These are phyloP conservation scores for Geothlypis trichas DNA, from an alignment of 2,113 vertebrate genomes.

Conservation along the genomic window DNA sequence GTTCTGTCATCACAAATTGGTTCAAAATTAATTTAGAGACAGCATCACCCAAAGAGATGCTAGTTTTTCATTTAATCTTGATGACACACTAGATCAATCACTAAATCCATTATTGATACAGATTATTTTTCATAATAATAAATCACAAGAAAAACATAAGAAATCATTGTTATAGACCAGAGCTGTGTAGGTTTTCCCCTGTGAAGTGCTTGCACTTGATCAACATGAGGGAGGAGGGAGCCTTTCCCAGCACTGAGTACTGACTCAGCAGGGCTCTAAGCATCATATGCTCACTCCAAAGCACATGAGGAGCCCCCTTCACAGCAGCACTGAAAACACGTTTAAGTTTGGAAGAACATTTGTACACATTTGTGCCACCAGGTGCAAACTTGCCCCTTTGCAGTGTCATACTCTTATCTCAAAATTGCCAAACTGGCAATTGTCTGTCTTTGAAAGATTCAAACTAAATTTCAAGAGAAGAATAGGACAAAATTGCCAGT, in stretches of 20 bases:
- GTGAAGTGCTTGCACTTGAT: neutral
- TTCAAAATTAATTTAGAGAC: neutral
- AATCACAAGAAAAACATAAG: neutral
- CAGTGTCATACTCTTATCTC: neutral
- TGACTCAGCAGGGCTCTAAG: neutral
- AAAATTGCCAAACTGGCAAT: neutral
- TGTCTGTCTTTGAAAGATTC: neutral
- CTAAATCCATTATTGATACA: neutral
- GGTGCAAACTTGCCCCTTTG: neutral
- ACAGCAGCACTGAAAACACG: neutral
- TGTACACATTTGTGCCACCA: too few species aligned
- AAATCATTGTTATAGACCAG: neutral
- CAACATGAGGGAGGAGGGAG: neutral
- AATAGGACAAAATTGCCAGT: neutral
- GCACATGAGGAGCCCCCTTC: neutral
- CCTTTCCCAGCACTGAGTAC: neutral
- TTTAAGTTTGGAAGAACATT: too few species aligned
- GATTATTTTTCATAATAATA: neutral
- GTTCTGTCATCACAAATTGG: neutral
- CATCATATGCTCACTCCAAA: rapidly evolving
- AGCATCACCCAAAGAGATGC: neutral
- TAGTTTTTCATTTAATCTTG: neutral
- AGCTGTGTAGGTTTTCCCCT: neutral
- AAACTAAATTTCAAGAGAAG: neutral
- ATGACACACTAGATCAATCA: neutral